Conservation (phyloP, 2,888 invertebrate species). For the Agonopterix arenella region DNA sequence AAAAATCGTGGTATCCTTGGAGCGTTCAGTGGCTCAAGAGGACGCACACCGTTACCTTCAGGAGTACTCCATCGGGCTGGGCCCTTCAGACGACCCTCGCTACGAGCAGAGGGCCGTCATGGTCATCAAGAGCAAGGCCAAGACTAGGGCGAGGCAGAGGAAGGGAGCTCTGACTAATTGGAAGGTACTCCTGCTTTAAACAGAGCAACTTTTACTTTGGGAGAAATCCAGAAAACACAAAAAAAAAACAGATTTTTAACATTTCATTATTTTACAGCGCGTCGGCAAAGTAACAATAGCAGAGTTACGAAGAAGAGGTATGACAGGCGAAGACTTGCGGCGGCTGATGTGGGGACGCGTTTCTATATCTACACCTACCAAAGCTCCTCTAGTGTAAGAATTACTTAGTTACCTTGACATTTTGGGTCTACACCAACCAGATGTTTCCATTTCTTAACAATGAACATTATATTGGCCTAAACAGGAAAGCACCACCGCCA, state of each 20-base stretch:
- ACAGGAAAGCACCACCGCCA: constrained; percentile 49
- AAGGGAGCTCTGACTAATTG: constrained; percentile 97
- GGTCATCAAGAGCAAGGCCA: constrained; percentile 98
- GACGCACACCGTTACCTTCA: constrained; percentile 94
- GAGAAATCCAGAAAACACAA: no score
- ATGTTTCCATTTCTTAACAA: no score
- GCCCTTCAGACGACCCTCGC: constrained; percentile 88
- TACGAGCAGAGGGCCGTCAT: constrained; percentile 95
- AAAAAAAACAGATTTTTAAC: no score
- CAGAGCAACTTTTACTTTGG: background rate
- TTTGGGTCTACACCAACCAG: background rate
- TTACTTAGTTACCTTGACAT: background rate
- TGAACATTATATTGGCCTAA: no score
- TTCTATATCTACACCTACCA: constrained; percentile 91
- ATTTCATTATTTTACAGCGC: constrained; percentile 65
- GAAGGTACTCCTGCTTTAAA: constrained; percentile 80
- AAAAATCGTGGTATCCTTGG: constrained; percentile 97
- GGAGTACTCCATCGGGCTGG: constrained; percentile 96
- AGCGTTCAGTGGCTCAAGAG: constrained; percentile 93
- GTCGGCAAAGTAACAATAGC: constrained; percentile 92
- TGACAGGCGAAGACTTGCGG: constrained; percentile 91
- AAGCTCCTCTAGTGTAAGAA: constrained; percentile 67
- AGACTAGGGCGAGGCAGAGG: constrained; percentile 96
- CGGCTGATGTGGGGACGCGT: constrained; percentile 94
- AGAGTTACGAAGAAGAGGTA: constrained; percentile 87